Evolutionary conservation across 2,113 vertebrate genomes (phyloP).

Genomic region (Prietella phreatophila): DNA sequence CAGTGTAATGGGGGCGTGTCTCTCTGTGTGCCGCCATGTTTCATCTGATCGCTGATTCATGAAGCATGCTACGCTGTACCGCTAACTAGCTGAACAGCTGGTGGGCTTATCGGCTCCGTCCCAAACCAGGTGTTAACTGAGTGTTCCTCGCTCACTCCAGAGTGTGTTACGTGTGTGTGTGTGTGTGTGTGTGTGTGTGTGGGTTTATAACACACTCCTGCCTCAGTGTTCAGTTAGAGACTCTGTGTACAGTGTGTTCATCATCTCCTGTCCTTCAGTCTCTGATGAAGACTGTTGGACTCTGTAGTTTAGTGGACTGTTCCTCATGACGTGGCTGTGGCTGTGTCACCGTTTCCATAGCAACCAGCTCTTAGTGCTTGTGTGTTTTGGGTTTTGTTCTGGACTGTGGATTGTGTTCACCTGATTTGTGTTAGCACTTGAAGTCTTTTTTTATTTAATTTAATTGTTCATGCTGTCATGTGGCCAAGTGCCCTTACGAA

Average conservation of each 20-base stretch:
- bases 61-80: background rate
- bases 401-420: background rate
- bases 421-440: background rate
- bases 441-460: background rate
- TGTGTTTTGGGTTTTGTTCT: background rate
- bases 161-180: background rate
- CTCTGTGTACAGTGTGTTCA: background rate
- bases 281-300: background rate
- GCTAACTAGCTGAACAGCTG: background rate
- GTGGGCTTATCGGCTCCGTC: background rate
- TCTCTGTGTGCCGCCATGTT: background rate
- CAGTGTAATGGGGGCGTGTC: background rate
- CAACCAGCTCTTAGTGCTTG: background rate
- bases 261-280: background rate
- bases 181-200: constrained; percentile 19
- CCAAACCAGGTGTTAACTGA: background rate
- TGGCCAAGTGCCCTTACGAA: background rate
- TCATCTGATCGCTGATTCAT: background rate
- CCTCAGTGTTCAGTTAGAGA: background rate
- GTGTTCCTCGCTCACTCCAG: background rate
- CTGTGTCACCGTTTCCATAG: background rate
- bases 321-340: background rate
- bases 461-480: background rate
- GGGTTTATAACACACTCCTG: background rate
- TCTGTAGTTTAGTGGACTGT: background rate